phyloP scores from a whole-genome alignment of 2,113 vertebrate genomes.

The Xiphorhynchus elegans region DNA sequence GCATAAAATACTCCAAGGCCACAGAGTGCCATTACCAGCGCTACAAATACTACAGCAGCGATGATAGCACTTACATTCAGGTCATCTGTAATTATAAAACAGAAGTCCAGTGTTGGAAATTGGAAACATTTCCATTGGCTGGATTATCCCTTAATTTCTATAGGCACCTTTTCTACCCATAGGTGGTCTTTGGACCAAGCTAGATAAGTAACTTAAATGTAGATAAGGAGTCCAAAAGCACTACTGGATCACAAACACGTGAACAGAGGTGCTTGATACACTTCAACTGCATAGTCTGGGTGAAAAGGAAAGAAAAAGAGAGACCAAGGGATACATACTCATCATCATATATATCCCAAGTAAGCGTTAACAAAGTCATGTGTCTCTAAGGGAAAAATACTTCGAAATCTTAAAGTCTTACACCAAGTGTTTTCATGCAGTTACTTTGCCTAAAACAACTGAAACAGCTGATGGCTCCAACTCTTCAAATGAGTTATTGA shows the following conservation, averaged over 20 bases:
- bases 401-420: not conserved
- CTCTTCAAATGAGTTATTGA: not conserved
- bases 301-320: not conserved
- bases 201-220: rapidly evolving
- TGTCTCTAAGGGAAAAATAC: not conserved
- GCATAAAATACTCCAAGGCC: slow-evolving; percentile 87
- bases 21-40: slow-evolving; percentile 80
- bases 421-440: not conserved
- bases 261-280: not conserved
- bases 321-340: not conserved
- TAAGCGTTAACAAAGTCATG: not conserved
- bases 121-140: not conserved
- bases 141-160: not conserved
- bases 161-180: not conserved
- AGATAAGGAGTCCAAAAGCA: not conserved
- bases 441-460: not conserved
- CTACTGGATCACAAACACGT: not conserved
- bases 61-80: slow-evolving; percentile 83
- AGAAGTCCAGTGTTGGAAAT: not conserved
- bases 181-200: not conserved
- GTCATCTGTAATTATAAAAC: slow-evolving; percentile 81
- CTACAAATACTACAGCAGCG: slow-evolving; percentile 77
- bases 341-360: not conserved
- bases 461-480: not conserved
- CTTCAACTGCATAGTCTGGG: not conserved